Evolutionary conservation across 1,140 invertebrate species (phyloP).

Genomic region (Plutomurus gul): DNA sequence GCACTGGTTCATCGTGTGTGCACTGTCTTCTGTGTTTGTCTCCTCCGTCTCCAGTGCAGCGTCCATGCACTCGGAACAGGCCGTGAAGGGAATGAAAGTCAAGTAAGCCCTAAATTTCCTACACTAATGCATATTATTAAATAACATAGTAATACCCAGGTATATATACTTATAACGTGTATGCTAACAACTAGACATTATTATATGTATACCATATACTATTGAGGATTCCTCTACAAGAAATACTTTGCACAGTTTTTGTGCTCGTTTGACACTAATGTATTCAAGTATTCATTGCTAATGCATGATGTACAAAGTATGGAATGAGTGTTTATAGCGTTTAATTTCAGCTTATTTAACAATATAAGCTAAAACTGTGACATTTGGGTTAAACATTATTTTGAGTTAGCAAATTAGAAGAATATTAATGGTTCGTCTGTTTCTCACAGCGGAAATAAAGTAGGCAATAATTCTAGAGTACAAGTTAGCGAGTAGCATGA

Average conservation of each 20-base stretch:
- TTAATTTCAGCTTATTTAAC: slow-evolving; percentile 3
- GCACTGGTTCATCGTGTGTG: background rate
- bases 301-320: too few relatives aligned
- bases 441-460: background rate
- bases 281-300: too few relatives aligned
- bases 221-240: too few relatives aligned
- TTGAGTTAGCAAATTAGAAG: background rate
- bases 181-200: too few relatives aligned
- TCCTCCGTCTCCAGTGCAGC: background rate
- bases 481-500: background rate
- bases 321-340: background rate
- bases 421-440: background rate
- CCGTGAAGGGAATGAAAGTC: background rate
- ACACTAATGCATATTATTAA: background rate
- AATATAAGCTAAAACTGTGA: background rate
- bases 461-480: background rate
- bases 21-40: background rate
- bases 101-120: too few relatives aligned
- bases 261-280: too few relatives aligned
- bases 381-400: background rate
- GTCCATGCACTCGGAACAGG: background rate
- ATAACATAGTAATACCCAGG: too few relatives aligned
- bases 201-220: too few relatives aligned
- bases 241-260: too few relatives aligned
- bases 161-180: too few relatives aligned